phyloP scores from a whole-genome alignment of 2,113 vertebrate species.

The Cryptomyrus ogoouensis region DNA sequence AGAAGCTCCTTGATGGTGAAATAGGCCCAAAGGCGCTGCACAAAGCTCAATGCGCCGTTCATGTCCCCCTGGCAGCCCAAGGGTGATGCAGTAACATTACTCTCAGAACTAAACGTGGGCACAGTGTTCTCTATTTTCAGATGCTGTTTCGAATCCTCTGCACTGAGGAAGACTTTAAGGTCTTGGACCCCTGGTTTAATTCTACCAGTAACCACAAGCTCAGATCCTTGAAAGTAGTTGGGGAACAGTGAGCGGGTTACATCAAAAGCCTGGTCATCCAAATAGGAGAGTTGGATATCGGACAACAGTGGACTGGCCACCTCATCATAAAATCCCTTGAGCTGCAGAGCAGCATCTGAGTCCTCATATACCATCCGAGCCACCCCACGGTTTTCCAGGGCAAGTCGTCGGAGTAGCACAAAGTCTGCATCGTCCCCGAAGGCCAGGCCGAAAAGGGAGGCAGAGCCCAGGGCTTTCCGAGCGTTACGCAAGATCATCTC shows the following conservation, averaged over 20 bases:
- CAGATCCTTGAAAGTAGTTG: constrained; percentile 73
- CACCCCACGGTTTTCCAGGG: constrained; percentile 66
- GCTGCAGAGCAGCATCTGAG: constrained; percentile 63
- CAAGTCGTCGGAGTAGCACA: constrained; percentile 60
- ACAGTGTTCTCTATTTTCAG: constrained; percentile 55
- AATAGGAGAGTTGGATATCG: constrained; percentile 68
- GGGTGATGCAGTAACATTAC: constrained; percentile 37
- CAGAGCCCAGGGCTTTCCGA: constrained; percentile 53
- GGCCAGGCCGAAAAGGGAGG: constrained; percentile 70
- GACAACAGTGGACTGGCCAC: constrained; percentile 70
- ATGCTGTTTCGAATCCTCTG: constrained; percentile 48
- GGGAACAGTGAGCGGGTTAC: constrained; percentile 64
- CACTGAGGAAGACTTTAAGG: constrained; percentile 59
- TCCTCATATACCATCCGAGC: constrained; percentile 70
- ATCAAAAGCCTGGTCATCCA: constrained; percentile 58
- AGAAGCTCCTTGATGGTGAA: constrained; percentile 72
- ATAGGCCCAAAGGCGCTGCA: constrained; percentile 71
- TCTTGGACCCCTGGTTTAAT: constrained; percentile 56
- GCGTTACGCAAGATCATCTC: constrained; percentile 65
- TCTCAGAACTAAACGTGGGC: constrained; percentile 28
- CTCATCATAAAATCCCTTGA: constrained; percentile 72
- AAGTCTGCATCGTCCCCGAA: constrained; percentile 76
- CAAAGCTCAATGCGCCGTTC: constrained; percentile 56
- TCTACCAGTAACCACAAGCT: constrained; percentile 68
- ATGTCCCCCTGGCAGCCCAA: constrained; percentile 39